Conservation (phyloP, 2,888 invertebrate genomes). For the Megastigmus dorsalis region DNA sequence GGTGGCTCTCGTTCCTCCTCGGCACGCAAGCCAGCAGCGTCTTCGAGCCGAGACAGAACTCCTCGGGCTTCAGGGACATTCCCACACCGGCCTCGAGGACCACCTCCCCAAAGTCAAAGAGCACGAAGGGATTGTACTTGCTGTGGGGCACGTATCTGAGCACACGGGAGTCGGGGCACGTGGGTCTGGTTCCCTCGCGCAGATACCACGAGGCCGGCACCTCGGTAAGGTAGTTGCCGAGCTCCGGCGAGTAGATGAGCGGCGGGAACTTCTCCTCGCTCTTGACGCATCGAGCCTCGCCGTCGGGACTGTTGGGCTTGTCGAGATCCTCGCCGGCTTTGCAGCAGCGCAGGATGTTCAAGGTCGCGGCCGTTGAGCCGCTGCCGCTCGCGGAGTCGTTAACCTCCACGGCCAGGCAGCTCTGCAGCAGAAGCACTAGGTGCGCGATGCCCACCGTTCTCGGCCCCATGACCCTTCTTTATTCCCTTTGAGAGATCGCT, state of each 20-base stretch:
- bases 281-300: constrained; percentile 62
- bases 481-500: no score
- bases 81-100: constrained; percentile 76
- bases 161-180: constrained; percentile 71
- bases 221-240: constrained; percentile 72
- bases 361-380: constrained; percentile 40
- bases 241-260: constrained; percentile 77
- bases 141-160: constrained; percentile 66
- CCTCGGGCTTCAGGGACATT: constrained; percentile 75
- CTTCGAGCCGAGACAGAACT: constrained; percentile 83
- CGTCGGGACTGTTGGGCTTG: constrained; percentile 61
- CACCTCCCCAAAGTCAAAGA: constrained; percentile 82
- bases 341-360: constrained; percentile 76
- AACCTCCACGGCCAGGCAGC: constrained; percentile 33
- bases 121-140: constrained; percentile 73
- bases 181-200: constrained; percentile 66
- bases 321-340: constrained; percentile 76
- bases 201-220: constrained; percentile 77
- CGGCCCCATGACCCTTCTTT: background rate
- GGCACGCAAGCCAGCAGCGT: constrained; percentile 80
- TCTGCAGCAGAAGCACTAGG: background rate
- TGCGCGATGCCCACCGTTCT: background rate
- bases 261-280: constrained; percentile 76
- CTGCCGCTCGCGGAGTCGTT: constrained; percentile 14
- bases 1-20: constrained; percentile 67